Base-by-base conservation (phyloP, 2,797 vertebrate species). In the Erethizon dorsatum region DNA sequence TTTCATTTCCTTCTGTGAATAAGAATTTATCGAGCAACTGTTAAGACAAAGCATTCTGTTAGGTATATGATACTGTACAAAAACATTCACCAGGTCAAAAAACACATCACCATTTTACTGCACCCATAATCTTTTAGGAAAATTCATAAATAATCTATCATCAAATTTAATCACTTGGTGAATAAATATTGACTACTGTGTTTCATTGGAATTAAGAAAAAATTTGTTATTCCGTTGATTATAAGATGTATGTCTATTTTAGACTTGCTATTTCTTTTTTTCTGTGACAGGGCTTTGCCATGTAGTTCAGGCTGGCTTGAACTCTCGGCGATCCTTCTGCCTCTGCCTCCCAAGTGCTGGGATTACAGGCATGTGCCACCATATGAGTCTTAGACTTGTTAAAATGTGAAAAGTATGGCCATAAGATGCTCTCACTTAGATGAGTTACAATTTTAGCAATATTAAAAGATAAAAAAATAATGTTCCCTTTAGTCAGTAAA, bases 11-110 rank as follows among this genome's bases (percentile, higher is more conserved):
- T 54, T 86, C 37, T 47, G 52, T 24, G n/a, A 95, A 87, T n/a
- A 94, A 86, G 61, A 73, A 90, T 83, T 97, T 92, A 87, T 14
- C 80, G 92, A 95, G 79, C 84, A 96, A 91, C 41, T 94, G 28
- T 11, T 59, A 75, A 86, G 65, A 47, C 20, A 77, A 73, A 79
- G 71, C 18, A 79, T 69, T 89, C 59, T 85, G 75, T 37, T 69
- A 84, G 14, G 61, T 33, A 83, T 41, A 47, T 5, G 24, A 28
- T n/a, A 52, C 2, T 31, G n/a, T 31, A 78, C 5, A 59, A 31
- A 83, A 95, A 61, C 28, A 52, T 12, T 20, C 1, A 77, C 56
- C 50, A n/a, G 52, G 84, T 78, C 37, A 59, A 45, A 93, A 96
- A 93, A 69, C 20, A 90, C 14, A 90, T 6, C 13, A 92, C 15